These are phyloP conservation scores for Anoplolepis gracilipes DNA, from an alignment of 1,140 invertebrate genomes.

Conservation along the genomic window DNA sequence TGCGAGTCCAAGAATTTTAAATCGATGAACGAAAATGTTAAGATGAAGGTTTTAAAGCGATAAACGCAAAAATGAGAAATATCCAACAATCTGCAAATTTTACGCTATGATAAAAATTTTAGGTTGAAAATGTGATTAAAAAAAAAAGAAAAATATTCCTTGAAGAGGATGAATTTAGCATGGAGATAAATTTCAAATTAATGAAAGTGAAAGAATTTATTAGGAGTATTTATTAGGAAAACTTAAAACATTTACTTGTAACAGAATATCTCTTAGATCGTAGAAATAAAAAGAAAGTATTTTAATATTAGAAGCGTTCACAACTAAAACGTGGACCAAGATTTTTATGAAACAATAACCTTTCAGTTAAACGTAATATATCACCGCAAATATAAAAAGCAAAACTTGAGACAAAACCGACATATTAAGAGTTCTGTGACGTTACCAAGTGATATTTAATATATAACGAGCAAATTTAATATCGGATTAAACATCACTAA, in stretches of 20 bases:
- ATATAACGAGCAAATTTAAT: background rate
- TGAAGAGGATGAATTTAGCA: background rate
- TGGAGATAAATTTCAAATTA: background rate
- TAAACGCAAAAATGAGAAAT: background rate
- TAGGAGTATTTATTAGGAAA: background rate
- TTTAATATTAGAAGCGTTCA: too few relatives aligned
- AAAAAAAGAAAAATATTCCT: constrained; percentile 7
- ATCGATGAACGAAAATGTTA: background rate
- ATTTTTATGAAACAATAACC: too few relatives aligned
- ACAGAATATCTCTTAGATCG: background rate
- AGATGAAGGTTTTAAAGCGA: background rate
- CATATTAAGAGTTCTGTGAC: background rate
- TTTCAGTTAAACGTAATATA: too few relatives aligned
- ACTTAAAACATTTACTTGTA: background rate
- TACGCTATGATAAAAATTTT: background rate
- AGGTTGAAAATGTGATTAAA: background rate
- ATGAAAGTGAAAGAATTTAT: too few relatives aligned
- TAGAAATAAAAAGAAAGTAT: background rate
- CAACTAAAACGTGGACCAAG: too few relatives aligned
- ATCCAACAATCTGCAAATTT: background rate
- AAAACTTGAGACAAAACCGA: background rate
- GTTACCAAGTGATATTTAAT: constrained; percentile 10
- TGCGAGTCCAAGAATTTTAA: background rate
- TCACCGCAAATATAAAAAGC: background rate
- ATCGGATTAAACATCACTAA: constrained; percentile 17